Percentiles rank a stretch among this genome's conserved stretches.
phyloP scores from a whole-genome alignment of 2,888 invertebrate genomes.

The Microctonus aethiopoides region DNA sequence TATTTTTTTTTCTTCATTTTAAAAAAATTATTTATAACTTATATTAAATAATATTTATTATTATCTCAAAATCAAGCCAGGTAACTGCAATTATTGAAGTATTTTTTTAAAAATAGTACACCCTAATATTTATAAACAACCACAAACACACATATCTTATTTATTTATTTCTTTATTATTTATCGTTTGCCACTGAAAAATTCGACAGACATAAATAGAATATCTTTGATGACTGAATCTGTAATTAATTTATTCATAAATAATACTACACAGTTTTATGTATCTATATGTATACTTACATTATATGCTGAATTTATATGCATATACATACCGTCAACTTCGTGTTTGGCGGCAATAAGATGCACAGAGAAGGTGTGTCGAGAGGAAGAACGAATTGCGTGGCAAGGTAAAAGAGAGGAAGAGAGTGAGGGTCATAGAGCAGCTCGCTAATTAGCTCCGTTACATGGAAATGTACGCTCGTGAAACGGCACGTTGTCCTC shows the following conservation, averaged over 20 bases:
- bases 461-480: slow-evolving; percentile 42
- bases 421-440: slow-evolving; percentile 20
- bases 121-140: too few relatives aligned
- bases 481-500: slow-evolving; percentile 38
- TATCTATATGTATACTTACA: neutral
- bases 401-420: slow-evolving; percentile 1
- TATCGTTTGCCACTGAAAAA: too few relatives aligned
- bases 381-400: slow-evolving; percentile 5
- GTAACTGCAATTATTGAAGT: too few relatives aligned
- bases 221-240: neutral
- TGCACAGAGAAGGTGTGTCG: slow-evolving; percentile 21
- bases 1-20: too few relatives aligned
- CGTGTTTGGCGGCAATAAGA: slow-evolving; percentile 43
- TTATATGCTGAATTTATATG: too few relatives aligned
- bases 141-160: too few relatives aligned
- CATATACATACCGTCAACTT: slow-evolving; percentile 38
- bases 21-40: too few relatives aligned
- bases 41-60: too few relatives aligned
- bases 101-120: too few relatives aligned
- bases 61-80: too few relatives aligned
- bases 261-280: neutral
- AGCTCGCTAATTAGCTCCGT: slow-evolving; percentile 46
- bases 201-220: too few relatives aligned
- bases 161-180: too few relatives aligned
- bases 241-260: neutral